Base-by-base conservation (phyloP, 2,888 invertebrate genomes). In the Torymus aiolomorphi region DNA sequence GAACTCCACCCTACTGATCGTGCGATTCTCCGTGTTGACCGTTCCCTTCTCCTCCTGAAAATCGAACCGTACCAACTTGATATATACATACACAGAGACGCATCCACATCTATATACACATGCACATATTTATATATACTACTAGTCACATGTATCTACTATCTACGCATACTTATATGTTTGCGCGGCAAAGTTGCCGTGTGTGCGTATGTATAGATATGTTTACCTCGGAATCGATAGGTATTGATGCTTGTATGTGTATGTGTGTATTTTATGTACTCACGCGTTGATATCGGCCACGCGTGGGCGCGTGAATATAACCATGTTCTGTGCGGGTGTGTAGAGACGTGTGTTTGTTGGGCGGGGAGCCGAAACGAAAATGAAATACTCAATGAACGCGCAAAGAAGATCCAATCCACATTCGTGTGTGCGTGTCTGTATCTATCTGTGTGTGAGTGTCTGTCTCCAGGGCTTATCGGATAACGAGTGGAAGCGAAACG, bases 1-100 rank as follows among this genome's bases (percentile, higher is more conserved):
- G 92, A 97, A 97, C 91, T 95, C 96, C 91, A 97, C 93, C 90
- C 95, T 95, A 88, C 97, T 97, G 88, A 95, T 93, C 83, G 97
- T 97, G 86, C 95, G 92, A 91, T 97, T 97, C 88, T 95, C 95
- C 71, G 71, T 82, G 62, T 82, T 81, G 63, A 76, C 59, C 63
- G 75, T 70, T 54, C 94, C 93, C 83, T 94, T 93, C 89, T 96
- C 95, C 91, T 95, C 95, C 96, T 96, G 92, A 12, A 88, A 74
- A 69, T 78, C 71, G 49, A 76, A 49, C 31, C 59, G 52, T 13
- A 57, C 14, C 18, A 18, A 10, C 11, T 73, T 24, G 69, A 63
- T 54, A 18, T 56, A 12, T 20, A 18, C 52, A 71, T 71, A 24
- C 52, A 66, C 42, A 66, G n/a, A 59, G 13, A 51, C 16, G 8